phyloP scores from a whole-genome alignment of 2,797 vertebrate genomes.

The Bothrops alternatus region DNA sequence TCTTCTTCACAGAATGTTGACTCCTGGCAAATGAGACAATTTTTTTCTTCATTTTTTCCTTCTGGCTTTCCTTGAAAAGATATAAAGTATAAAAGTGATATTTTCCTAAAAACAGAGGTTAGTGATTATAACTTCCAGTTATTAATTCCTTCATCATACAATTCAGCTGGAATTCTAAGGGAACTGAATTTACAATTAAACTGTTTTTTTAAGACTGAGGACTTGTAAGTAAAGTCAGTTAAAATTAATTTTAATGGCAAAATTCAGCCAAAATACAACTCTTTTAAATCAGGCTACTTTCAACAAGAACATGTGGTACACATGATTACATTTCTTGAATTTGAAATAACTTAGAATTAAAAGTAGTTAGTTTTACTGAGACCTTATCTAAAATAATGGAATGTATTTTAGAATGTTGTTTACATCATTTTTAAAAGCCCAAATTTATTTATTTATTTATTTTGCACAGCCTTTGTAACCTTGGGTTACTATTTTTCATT shows the following conservation, averaged over 20 bases:
- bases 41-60: conserved; percentile 50
- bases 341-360: not conserved
- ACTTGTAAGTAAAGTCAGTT: not conserved
- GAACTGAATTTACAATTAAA: not conserved
- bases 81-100: conserved; percentile 36
- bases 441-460: not conserved
- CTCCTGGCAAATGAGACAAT: conserved; percentile 53
- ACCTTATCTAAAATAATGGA: not conserved
- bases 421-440: not conserved
- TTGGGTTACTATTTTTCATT: not conserved
- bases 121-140: not conserved
- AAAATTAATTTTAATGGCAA: not conserved
- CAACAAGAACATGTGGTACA: not conserved
- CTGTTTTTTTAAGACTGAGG: not conserved
- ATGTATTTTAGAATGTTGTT: not conserved
- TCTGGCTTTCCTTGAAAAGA: conserved; percentile 61
- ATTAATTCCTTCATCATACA: not conserved
- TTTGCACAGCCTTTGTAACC: not conserved
- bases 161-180: not conserved
- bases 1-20: conserved; percentile 35
- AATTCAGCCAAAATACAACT: not conserved
- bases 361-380: not conserved
- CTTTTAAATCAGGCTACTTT: not conserved
- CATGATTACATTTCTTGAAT: not conserved
- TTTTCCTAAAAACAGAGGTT: not conserved